Conservation (phyloP, 2,113 vertebrate genomes). For the Oxyruncus cristatus region DNA sequence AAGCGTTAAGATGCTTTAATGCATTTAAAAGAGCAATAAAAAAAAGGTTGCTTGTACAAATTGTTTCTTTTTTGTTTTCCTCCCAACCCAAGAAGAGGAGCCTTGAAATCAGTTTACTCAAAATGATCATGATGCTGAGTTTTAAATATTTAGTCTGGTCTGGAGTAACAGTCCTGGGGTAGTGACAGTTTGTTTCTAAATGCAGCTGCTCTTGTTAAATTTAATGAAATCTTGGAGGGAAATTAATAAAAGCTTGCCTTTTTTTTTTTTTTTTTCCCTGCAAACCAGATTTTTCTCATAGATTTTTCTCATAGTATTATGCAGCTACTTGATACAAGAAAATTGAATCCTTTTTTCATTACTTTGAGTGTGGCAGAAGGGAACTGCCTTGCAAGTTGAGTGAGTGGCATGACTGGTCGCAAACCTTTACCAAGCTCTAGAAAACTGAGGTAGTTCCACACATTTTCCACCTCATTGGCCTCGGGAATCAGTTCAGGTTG, state of each 20-base stretch:
- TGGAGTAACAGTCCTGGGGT: not conserved
- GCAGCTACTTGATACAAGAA: not conserved
- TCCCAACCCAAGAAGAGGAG: not conserved
- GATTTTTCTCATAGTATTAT: not conserved
- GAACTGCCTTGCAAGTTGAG: not conserved
- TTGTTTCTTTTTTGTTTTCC: not conserved
- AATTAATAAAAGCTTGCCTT: not conserved
- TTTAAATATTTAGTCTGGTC: not conserved
- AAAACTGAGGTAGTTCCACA: not conserved
- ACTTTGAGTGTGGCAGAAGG: not conserved
- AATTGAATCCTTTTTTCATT: not conserved
- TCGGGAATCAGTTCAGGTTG: not conserved
- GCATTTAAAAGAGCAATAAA: not conserved
- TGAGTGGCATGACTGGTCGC: not conserved
- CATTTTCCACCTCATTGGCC: not conserved
- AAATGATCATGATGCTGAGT: not conserved
- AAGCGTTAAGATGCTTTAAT: not conserved
- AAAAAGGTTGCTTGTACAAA: accelerated
- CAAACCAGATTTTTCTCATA: not conserved
- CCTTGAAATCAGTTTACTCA: not conserved
- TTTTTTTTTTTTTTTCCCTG: not conserved
- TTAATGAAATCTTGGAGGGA: not conserved
- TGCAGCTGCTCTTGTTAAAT: not conserved
- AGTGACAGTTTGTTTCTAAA: not conserved
- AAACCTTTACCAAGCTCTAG: not conserved